Evolutionary conservation across 1,140 invertebrate genomes (phyloP).

Genomic region (Diorhabda elongata): DNA sequence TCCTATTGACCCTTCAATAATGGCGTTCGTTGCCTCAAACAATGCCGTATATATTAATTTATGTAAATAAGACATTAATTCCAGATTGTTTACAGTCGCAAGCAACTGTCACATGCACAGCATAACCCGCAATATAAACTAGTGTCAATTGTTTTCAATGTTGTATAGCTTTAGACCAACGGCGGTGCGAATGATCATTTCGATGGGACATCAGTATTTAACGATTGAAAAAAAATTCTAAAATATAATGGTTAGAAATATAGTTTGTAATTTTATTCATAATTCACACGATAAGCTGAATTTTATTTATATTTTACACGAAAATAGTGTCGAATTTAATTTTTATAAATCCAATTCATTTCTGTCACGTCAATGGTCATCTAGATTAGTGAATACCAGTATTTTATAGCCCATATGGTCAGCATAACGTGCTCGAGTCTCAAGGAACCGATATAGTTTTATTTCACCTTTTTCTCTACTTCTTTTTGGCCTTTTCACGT

Average conservation of each 20-base stretch:
- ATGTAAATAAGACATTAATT: conserved; percentile 22
- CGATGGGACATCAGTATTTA: neutral
- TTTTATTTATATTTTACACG: too few relatives aligned
- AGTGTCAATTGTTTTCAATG: conserved; percentile 17
- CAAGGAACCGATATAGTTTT: conserved; percentile 8
- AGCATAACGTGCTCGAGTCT: conserved; percentile 8
- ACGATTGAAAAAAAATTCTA: too few relatives aligned
- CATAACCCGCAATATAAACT: conserved; percentile 18
- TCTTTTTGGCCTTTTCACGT: conserved; percentile 14
- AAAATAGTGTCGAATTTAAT: too few relatives aligned
- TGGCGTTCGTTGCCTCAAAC: conserved; percentile 5
- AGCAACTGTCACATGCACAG: conserved; percentile 12
- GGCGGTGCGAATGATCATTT: neutral
- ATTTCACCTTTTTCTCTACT: neutral
- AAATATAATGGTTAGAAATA: too few relatives aligned
- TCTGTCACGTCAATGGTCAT: neutral
- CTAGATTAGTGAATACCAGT: conserved; percentile 10
- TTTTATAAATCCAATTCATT: too few relatives aligned
- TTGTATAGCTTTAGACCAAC: neutral
- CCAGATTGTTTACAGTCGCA: conserved; percentile 15
- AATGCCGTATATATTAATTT: conserved; percentile 13
- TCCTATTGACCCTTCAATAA: conserved; percentile 3
- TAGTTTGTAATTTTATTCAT: too few relatives aligned
- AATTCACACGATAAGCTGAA: too few relatives aligned
- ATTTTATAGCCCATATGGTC: conserved; percentile 15